Base-by-base conservation (phyloP, 2,113 vertebrate genomes). In the Diadophis punctatus region DNA sequence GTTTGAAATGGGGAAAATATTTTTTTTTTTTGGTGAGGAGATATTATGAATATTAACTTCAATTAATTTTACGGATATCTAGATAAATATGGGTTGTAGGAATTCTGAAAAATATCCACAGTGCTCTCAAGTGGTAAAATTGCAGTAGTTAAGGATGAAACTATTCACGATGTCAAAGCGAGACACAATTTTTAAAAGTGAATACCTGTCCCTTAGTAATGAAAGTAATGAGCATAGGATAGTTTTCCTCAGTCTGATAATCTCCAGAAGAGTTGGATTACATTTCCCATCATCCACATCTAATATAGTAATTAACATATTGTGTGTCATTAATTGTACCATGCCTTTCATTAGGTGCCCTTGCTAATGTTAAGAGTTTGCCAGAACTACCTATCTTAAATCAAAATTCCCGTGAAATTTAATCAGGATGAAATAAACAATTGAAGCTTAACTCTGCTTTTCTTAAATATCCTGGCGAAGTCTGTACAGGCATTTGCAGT, bases 281-380 rank as follows among this genome's bases (percentile, higher is more conserved):
- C 18, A 80, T 80, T 80, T 80, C 74, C 34, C 74, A 80, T 80
- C 74, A 80, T 43, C 74, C 34, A 80, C 74, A 80, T 22, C 74
- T 80, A 80, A 74, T 34, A 74, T 34, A 74, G n/a, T 18, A 34
- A 80, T 80, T 80, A 80, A 22, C 8, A 39, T 80, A 80, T 80
- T 43, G 34, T 80, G 34, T 95, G 94, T 95, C 96, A 96, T 93
- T 90, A 96, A 95, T 94, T 95, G 95, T 94, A 94, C 0, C 0
- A 93, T 93, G 92, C 94, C 93, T 97, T 97, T 96, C 90, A 91
- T 93, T 96, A 96, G 91, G 94, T 95, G 93, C 9, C n/a, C 87
- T 58, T 90, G 86, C 8, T 1, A 90, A 91, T 94, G 93, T 68
- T 94, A 94, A 0, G 27, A 88, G 92, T 93, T 96, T 93, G 93